Conservation (phyloP, 1,140 invertebrate species). For the Bombus superbus region DNA sequence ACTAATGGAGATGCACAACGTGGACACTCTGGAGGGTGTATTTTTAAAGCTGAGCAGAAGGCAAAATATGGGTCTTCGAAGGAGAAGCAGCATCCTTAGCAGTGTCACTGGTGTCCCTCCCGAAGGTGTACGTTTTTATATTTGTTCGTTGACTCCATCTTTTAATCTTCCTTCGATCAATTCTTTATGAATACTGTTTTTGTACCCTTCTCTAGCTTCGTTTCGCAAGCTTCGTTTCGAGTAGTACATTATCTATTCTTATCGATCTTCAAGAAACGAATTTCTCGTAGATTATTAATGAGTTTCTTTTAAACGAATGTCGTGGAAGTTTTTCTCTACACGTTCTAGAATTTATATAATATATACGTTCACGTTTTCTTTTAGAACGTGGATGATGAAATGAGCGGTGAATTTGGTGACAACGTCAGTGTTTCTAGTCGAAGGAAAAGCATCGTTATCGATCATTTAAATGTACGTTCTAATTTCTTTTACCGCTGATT, state of each 20-base stretch:
- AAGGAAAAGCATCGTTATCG: constrained; percentile 84
- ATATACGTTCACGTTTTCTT: constrained; percentile 6
- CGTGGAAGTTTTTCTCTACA: background rate
- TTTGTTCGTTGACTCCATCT: background rate
- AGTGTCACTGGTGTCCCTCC: constrained; percentile 84
- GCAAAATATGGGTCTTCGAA: constrained; percentile 90
- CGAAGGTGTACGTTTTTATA: constrained; percentile 74
- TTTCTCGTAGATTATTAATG: background rate
- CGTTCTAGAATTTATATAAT: background rate
- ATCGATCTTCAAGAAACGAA: background rate
- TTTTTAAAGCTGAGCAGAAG: constrained; percentile 95
- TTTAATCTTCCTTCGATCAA: too few species aligned
- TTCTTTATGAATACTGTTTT: background rate
- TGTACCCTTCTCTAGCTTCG: background rate
- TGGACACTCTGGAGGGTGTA: constrained; percentile 94
- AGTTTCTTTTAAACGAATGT: too few species aligned
- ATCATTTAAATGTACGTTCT: constrained; percentile 74
- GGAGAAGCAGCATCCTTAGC: constrained; percentile 90
- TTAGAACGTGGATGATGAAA: constrained; percentile 88
- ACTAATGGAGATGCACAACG: constrained; percentile 90
- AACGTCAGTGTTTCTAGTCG: constrained; percentile 90
- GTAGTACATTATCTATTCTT: background rate
- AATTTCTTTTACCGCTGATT: background rate
- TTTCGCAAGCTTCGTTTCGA: background rate
- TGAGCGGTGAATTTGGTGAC: constrained; percentile 93